Percentiles rank a stretch among this genome's conserved stretches.
These are phyloP conservation scores for Burhinus oedicnemus DNA, from an alignment of 2,113 vertebrate genomes.

Conservation along the genomic window DNA sequence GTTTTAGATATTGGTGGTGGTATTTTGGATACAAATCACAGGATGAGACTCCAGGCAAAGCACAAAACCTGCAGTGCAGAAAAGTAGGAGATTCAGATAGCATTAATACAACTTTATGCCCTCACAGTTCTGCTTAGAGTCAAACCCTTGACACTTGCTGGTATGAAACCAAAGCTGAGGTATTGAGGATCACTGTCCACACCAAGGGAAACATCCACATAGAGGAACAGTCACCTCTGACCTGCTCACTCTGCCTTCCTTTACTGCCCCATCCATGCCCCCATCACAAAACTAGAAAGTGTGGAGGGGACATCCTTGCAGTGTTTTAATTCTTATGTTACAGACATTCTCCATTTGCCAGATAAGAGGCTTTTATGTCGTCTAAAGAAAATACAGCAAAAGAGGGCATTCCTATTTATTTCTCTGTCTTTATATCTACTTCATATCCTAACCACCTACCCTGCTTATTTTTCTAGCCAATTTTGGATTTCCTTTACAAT, in stretches of 20 bases:
- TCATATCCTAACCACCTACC: neutral
- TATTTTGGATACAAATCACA: neutral
- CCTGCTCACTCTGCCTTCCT: neutral
- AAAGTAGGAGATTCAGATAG: neutral
- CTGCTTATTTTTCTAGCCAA: neutral
- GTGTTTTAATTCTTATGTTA: neutral
- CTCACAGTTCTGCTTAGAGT: neutral
- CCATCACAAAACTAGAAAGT: neutral
- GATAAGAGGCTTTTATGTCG: neutral
- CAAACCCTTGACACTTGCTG: neutral
- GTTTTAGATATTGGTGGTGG: neutral
- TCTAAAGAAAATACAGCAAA: neutral
- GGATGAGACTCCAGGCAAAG: neutral
- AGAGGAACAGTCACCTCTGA: neutral
- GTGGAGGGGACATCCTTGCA: neutral
- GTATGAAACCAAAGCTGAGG: neutral
- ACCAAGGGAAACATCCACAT: rapidly evolving
- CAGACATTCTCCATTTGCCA: neutral
- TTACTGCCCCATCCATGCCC: neutral
- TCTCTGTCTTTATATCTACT: neutral
- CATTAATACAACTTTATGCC: neutral
- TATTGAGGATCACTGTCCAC: neutral
- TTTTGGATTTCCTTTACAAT: neutral
- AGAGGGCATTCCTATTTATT: neutral
- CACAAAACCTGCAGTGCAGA: neutral